These are phyloP conservation scores for Periophthalmus magnuspinnatus DNA, from an alignment of 2,797 vertebrate genomes.

Conservation along the genomic window DNA sequence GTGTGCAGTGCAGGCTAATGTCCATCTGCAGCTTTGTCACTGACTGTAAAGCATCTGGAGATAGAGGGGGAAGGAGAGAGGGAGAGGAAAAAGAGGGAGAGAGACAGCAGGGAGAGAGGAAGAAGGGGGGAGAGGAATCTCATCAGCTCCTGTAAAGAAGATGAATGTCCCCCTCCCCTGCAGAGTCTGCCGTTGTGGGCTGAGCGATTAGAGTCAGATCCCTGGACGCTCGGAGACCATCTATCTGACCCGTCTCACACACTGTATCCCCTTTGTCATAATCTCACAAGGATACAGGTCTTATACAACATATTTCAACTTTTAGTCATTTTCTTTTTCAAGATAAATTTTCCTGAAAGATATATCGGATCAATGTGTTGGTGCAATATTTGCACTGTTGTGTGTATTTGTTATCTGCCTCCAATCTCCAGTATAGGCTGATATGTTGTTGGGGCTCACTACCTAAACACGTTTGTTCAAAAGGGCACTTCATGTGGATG, in stretches of 20 bases:
- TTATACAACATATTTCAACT: background rate
- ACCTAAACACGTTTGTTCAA: too few relatives aligned
- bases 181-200: slow-evolving; percentile 32
- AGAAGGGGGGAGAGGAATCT: too few relatives aligned
- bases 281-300: background rate
- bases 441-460: too few relatives aligned
- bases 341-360: too few relatives aligned
- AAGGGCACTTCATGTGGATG: too few relatives aligned
- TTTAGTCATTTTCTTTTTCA: background rate
- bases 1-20: background rate
- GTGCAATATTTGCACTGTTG: too few relatives aligned
- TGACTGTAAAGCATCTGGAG: background rate
- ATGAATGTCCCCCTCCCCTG: slow-evolving; percentile 52
- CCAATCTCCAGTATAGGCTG: too few relatives aligned
- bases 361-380: too few relatives aligned
- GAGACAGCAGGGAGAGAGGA: too few relatives aligned
- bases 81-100: too few relatives aligned
- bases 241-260: slow-evolving; percentile 6
- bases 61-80: background rate
- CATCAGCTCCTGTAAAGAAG: slow-evolving; percentile 63
- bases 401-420: too few relatives aligned
- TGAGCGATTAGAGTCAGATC: slow-evolving; percentile 46
- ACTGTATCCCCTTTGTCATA: slow-evolving; percentile 23
- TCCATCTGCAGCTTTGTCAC: slow-evolving; percentile 4
- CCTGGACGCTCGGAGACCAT: slow-evolving; percentile 32